These are phyloP conservation scores for Mesochorus sp. DNA, from an alignment of 2,888 invertebrate genomes.

Conservation along the genomic window DNA sequence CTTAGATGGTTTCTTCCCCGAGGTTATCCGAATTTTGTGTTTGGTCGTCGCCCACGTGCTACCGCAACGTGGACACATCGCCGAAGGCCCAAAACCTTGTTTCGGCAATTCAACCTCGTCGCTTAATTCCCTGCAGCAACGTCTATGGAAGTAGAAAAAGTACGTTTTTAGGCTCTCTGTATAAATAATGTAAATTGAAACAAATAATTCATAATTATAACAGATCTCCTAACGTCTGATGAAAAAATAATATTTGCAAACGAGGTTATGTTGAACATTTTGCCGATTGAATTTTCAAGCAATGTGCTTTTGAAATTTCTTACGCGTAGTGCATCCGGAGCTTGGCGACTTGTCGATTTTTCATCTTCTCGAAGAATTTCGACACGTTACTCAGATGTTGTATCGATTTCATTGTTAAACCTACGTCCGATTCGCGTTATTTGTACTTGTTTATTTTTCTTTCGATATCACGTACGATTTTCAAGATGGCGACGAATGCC, in stretches of 20 bases:
- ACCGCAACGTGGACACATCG: conserved; percentile 74
- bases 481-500: not conserved
- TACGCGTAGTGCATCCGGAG: conserved; percentile 70
- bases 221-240: no score
- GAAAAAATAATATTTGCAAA: not conserved
- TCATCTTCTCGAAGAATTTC: conserved; percentile 65
- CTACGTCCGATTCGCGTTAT: not conserved
- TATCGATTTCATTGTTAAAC: conserved; percentile 66
- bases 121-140: conserved; percentile 67
- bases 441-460: not conserved
- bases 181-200: no score
- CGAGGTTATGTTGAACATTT: no score
- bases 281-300: no score
- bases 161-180: no score
- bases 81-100: conserved; percentile 70
- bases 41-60: conserved; percentile 71
- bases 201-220: no score
- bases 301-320: conserved; percentile 57
- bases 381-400: conserved; percentile 73
- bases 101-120: conserved; percentile 67
- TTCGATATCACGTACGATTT: not conserved
- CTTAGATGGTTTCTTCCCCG: conserved; percentile 66
- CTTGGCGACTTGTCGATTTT: conserved; percentile 56
- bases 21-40: conserved; percentile 66
- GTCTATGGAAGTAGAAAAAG: no score